A percentile compares a stretch with the other conserved stretches of the same genome.
These are phyloP conservation scores for Sarcophaga carnaria DNA, from an alignment of 2,888 invertebrate genomes.

Conservation along the genomic window DNA sequence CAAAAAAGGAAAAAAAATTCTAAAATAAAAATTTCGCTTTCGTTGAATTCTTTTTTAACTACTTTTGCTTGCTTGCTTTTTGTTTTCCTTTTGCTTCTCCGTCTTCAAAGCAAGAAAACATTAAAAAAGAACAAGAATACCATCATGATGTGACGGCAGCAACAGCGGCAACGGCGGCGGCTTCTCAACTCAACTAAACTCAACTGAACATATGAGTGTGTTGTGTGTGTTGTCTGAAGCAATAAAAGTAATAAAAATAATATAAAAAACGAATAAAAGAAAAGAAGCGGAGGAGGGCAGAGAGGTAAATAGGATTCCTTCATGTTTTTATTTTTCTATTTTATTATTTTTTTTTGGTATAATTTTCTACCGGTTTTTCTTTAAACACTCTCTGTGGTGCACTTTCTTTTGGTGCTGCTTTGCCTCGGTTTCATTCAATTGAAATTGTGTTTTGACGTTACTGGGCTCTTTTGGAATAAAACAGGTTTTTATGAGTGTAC, in stretches of 20 bases:
- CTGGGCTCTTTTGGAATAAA: background rate
- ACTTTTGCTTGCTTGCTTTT: slow-evolving; percentile 43
- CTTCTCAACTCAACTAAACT: background rate
- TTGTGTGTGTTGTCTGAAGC: slow-evolving; percentile 20
- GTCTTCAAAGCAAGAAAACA: slow-evolving; percentile 20
- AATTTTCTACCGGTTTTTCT: slow-evolving; percentile 64
- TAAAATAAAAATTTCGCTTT: slow-evolving; percentile 71
- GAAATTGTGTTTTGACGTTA: background rate
- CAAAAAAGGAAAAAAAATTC: slow-evolving; percentile 60
- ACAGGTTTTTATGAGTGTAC: background rate
- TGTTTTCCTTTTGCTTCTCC: slow-evolving; percentile 28
- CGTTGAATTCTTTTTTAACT: slow-evolving; percentile 45
- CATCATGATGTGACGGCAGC: slow-evolving; percentile 3
- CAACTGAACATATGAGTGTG: background rate
- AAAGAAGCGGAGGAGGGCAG: background rate
- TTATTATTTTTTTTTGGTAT: slow-evolving; percentile 63
- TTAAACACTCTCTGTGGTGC: background rate
- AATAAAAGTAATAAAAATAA: slow-evolving; percentile 20
- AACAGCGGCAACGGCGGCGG: background rate
- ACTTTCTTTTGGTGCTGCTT: background rate
- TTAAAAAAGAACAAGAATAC: slow-evolving; percentile 42
- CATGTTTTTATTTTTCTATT: slow-evolving; percentile 20
- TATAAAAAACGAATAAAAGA: slow-evolving; percentile 39
- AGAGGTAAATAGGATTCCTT: slow-evolving; percentile 25
- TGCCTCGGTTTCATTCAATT: background rate